Evolutionary conservation across 37 sponge, comb jelly and placozoan genomes (phyloP), one percentile per base, ranked within the genome.

Genomic region (Dysidea cf. avara): DNA sequence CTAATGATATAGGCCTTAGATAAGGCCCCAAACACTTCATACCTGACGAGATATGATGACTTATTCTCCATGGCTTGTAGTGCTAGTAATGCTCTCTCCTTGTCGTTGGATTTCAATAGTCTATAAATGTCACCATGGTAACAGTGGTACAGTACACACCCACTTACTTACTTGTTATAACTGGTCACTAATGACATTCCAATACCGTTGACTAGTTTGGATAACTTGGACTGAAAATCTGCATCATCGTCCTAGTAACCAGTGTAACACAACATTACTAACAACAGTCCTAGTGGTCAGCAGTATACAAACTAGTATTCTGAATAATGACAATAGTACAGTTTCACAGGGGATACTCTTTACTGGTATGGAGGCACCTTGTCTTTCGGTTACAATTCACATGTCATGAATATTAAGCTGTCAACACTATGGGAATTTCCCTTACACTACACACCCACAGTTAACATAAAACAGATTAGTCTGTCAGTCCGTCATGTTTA

Each of bases 151-250:
- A 7, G 13, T 36, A 3, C n/a, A 43, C n/a, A 16, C 48, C 43
- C 26, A n/a, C 2, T 32, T 3, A 16, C 75, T 74, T 32, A 92
- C 93, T 88, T 92, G 63, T 76, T 83, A 62, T 65, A 88, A 74
- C 78, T 81, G 39, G 61, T 37, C 36, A 92, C 73, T 1, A 92
- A 74, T 16, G 77, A 66, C 51, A 69, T 73, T 0, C 94, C 94
- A 61, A 93, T 76, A 16, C 91, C 91, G 78, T 77, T 85, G 35
- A 93, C 47, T 32, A 93, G 56, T 25, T 85, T 81, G 9, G 90
- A 73, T 18, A 93, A 54, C 36, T 76, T 81, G 5, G 68, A 69
- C 39, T 69, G 36, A 57, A 89, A 93, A 25, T 93, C 94, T 50
- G 59, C 65, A 34, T 85, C 86, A n/a, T 69, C 79, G 3, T 87